Base-by-base conservation (phyloP, 2,888 invertebrate species). In the Microchrysa polita region DNA sequence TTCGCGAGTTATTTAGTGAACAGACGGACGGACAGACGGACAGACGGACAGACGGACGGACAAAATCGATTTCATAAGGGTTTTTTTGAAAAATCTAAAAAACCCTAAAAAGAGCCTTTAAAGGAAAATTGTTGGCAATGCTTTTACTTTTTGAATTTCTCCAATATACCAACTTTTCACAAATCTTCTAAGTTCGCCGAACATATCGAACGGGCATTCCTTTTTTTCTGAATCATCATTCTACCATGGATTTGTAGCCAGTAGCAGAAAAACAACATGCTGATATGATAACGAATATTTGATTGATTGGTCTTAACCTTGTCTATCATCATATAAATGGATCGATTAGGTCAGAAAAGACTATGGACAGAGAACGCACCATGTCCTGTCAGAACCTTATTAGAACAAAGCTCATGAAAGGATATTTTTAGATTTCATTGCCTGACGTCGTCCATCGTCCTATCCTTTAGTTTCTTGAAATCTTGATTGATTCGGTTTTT, bases 231-330 rank as follows among this genome's bases (percentile, higher is more conserved):
- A 16, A 1, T 34, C 16, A 61, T n/a, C 61, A 5, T 61, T 16
- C 40, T 4, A n/a, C n/a, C n/a, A n/a, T n/a, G n/a, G n/a, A n/a
- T 14, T 61, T 34, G 12, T 48, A n/a, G 48, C 4, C 4, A n/a
- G 61, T 12, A 60, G 27, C 23, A 34, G 5, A 48, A n/a, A 48
- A 65, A 22, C 23, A 44, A 20, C 65, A 22, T 9, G 10, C 48
- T 12, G 5, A 44, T 42, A 65, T 12, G 5, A 44, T 42, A 65
- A 48, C 44, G 44, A 65, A 48, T 65, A 48, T 48, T 65, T 65
- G 65, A 65, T 65, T 65, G 65, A 65, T 65, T 65, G 65, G 44
- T 48, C 48, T 65, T 44, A 10, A 48, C 40, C 40, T 40, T 52
- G 42, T n/a, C n/a, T n/a, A 61, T n/a, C 5, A n/a, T 14, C 42